Base-by-base conservation (phyloP, 2,113 vertebrate species). In the Orientallactaga bullata region DNA sequence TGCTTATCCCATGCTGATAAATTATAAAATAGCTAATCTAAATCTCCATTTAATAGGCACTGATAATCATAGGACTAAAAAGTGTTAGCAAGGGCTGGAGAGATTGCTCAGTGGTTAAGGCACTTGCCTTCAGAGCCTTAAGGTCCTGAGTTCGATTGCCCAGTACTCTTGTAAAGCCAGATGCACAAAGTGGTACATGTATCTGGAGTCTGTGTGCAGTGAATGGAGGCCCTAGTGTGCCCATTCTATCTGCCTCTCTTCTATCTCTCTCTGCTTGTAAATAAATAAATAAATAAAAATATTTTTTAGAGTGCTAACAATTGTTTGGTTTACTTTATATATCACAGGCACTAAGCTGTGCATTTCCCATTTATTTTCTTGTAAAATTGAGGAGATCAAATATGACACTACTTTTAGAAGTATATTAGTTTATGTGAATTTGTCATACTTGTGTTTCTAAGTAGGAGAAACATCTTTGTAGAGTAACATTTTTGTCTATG, bases 401-500 rank as follows among this genome's bases (percentile, higher is more conserved):
- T 92, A 74, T 87, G 32, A 35, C 9, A 74, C 39, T 32, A 2
- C 21, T 94, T 96, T 84, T 39, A 93, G 15, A 93, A 91, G 20
- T 82, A 2, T 11, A 35, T 0, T 94, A 47, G 60, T 91, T 91
- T 90, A 55, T 94, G 47, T 92, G 37, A 93, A 85, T 85, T 93
- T 81, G 26, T 90, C 30, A 12, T 85, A 30, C 6, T 35, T 90
- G 4, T 87, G 51, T 42, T 83, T 60, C 76, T 95, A 91, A 68
- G 32, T 82, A 85, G 71, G 32, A 69, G 35, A 58, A 83, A 73
- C 0, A 16, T 51, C n/a, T 82, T 1, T 86, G 55, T 77, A 35
- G 71, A 82, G 51, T 95, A 79, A 92, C 35, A 68, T 91, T 93
- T 84, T 94, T 86, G 21, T 96, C 73, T 89, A 7, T 85, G 20